Evolutionary conservation across 1,140 invertebrate species (phyloP), one percentile per base, ranked within the genome.

Genomic region (Patella vulgata): DNA sequence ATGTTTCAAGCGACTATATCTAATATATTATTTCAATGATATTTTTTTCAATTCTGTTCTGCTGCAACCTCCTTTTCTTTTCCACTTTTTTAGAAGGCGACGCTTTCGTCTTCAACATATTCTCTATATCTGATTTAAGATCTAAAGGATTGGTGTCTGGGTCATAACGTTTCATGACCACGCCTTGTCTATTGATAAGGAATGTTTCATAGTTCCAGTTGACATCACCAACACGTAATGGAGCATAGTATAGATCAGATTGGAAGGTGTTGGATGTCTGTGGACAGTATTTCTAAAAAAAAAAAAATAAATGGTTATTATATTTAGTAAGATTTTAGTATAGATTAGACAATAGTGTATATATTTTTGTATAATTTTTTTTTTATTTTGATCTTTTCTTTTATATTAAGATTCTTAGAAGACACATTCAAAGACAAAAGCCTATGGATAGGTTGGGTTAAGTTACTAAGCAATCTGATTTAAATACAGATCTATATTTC

Each of bases 181-280:
- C 53, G 3, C 88, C 88, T 33, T 71, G 60, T 21, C 70, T 73
- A 63, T 84, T 76, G 5, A 89, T 82, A 11, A 89, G 73, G 72
- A 89, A 88, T 57, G 88, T 88, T 72, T 89, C 88, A 70, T 86
- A 89, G 75, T 89, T 89, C 88, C 88, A 88, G 30, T 84, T 78
- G 31, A 89, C 77, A 71, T 89, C 88, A 53, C 75, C 82, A 25
- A 73, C 80, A 40, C 75, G 70, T 63, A 77, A 50, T 63, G 84
- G 74, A 60, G 73, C 23, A 40, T 77, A 83, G 75, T 77, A 60
- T 63, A 79, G 47, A 50, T 63, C 31, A 62, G 55, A 36, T 17
- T 48, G 23, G 14, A 66, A 62, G 28, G 31, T 47, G 31, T 71
- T 71, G 0, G 56, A 59, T n/a, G 71, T 67, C 12, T 72, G 74